Evolutionary conservation across 2,797 vertebrate species (phyloP), one percentile per base, ranked within the genome.

Genomic region (Bryconaethiops microstoma): DNA sequence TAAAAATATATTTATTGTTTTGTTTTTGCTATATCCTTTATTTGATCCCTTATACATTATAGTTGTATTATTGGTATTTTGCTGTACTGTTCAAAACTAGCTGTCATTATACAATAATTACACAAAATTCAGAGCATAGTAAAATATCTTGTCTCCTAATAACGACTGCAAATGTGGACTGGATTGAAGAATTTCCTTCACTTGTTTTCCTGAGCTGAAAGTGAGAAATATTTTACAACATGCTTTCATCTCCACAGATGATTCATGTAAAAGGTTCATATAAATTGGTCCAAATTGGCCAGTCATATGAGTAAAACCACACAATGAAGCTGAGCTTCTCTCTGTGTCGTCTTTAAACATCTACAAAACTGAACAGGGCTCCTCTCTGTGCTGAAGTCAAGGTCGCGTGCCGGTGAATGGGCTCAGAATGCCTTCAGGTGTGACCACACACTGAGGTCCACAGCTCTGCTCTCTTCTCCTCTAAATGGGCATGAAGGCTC

Each of bases 401-500:
- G 59, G n/a, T 65, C 59, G 63, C 9, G 57, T 7, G 1, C 23
- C 71, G 64, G 7, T 64, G 64, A 29, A 50, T 42, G 29, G 29
- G 42, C 54, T 68, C 21, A 69, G n/a, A 1, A 16, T 63, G 67
- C 39, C 40, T 59, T 81, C 64, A 50, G 59, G 21, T 64, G 42
- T 73, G 60, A 76, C 25, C 71, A 65, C 72, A 73, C 52, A 42
- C 69, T 65, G 50, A 75, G 75, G 16, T 57, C 23, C 29, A 73
- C 54, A 75, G 59, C 16, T 67, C 19, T 21, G 45, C 45, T 29
- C 59, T 72, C n/a, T 67, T 59, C 9, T 81, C 25, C 62, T 78
- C n/a, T 40, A 25, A 72, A 78, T 59, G 13, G 13, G 23, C 16
- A 75, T 23, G 63, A 35, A 68, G 71, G 23, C 50, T 67, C 55